A percentile compares a stretch with the other conserved stretches of the same genome.
phyloP scores from a whole-genome alignment of 2,113 vertebrate species.

The Paramisgurnus dabryanus region DNA sequence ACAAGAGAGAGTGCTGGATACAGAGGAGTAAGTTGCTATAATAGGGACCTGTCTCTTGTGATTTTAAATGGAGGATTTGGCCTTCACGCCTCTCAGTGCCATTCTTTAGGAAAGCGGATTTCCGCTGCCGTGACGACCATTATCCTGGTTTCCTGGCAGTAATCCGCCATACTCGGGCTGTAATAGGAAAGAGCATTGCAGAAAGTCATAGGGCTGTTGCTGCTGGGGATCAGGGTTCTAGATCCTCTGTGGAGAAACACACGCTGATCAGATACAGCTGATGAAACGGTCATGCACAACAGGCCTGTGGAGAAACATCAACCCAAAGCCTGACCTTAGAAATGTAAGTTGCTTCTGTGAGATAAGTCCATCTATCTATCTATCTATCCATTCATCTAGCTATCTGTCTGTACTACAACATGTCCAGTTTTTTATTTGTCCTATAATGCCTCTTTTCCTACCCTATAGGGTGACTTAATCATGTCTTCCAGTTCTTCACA shows the following conservation, averaged over 20 bases:
- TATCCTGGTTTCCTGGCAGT: constrained; percentile 52
- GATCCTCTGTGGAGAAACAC: constrained; percentile 30
- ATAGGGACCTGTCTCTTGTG: constrained; percentile 40
- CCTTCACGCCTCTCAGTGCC: constrained; percentile 52
- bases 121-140: constrained; percentile 49
- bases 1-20: constrained; percentile 12
- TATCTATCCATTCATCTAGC: not conserved
- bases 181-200: constrained; percentile 47
- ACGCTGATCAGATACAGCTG: constrained; percentile 36
- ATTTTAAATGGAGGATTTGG: constrained; percentile 56
- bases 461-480: not conserved
- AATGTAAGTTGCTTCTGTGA: not conserved
- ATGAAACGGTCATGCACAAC: constrained; percentile 27
- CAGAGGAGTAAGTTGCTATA: constrained; percentile 43
- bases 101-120: constrained; percentile 57
- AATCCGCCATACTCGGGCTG: constrained; percentile 47
- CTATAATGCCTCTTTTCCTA: not conserved
- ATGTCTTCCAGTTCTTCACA: constrained; percentile 4
- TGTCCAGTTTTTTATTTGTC: not conserved
- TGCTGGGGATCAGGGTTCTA: constrained; percentile 38
- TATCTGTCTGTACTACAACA: not conserved
- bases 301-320: constrained; percentile 4
- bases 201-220: constrained; percentile 34
- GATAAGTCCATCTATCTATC: not conserved
- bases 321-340: not conserved